Percentiles rank a stretch among this genome's conserved stretches.
Conservation (phyloP, 2,888 invertebrate species). For the Tridacna gigas region DNA sequence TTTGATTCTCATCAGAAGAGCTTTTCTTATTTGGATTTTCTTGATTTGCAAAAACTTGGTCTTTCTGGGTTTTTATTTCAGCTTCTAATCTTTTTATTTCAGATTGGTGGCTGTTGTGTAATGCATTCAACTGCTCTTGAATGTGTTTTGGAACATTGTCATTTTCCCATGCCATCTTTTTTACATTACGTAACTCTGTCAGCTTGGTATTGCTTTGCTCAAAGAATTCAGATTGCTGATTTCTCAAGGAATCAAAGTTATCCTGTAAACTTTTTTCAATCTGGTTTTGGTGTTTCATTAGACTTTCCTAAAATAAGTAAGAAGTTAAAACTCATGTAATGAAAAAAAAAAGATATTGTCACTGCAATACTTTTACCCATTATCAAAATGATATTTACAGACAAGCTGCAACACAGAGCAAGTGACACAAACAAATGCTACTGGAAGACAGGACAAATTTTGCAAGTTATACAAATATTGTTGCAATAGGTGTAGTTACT, state of each 20-base stretch:
- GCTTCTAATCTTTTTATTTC: conserved; percentile 69
- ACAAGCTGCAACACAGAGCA: too few relatives aligned
- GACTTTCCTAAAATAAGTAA: conserved; percentile 28
- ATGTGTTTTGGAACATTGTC: conserved; percentile 55
- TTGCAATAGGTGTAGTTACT: too few relatives aligned
- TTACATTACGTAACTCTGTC: conserved; percentile 28
- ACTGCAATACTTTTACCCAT: too few relatives aligned
- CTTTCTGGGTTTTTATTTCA: conserved; percentile 59
- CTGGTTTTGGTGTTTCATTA: conserved; percentile 28
- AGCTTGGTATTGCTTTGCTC: conserved; percentile 23
- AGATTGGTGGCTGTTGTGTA: conserved; percentile 66
- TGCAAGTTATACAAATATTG: too few relatives aligned
- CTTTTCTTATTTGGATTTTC: neutral
- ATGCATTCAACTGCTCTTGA: conserved; percentile 68
- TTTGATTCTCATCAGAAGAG: neutral
- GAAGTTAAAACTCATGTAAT: neutral
- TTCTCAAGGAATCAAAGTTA: conserved; percentile 39
- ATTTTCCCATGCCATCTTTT: conserved; percentile 44
- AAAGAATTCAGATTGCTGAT: conserved; percentile 32
- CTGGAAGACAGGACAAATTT: too few relatives aligned
- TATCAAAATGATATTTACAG: too few relatives aligned
- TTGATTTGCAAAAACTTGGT: neutral
- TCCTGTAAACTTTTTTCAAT: conserved; percentile 35
- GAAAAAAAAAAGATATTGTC: too few relatives aligned
- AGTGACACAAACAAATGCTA: too few relatives aligned